Evolutionary conservation across 2,113 vertebrate genomes (phyloP).

Genomic region (Sapajus apella): DNA sequence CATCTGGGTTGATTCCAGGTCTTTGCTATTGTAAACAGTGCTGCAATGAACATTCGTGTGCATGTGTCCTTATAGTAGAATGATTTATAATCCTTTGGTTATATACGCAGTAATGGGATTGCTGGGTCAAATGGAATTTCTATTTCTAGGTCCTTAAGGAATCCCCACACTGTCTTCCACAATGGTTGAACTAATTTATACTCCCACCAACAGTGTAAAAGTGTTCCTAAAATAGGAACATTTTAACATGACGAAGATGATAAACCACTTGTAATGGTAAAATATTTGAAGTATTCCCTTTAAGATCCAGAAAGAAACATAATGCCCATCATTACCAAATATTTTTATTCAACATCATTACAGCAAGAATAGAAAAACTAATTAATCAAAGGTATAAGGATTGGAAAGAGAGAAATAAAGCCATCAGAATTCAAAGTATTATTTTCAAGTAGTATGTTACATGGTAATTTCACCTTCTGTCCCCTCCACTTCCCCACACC

Average conservation of each 20-base stretch:
- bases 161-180: too few relatives aligned
- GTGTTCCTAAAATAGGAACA: background rate
- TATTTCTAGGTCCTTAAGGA: too few relatives aligned
- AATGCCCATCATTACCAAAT: background rate
- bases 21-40: too few relatives aligned
- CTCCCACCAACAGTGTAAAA: too few relatives aligned
- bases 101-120: too few relatives aligned
- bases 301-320: background rate
- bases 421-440: background rate
- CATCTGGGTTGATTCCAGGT: too few relatives aligned
- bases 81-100: too few relatives aligned
- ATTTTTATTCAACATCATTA: background rate
- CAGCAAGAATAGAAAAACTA: background rate
- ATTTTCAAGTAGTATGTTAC: background rate
- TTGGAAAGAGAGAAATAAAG: background rate
- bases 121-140: too few relatives aligned
- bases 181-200: too few relatives aligned
- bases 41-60: too few relatives aligned
- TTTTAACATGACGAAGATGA: background rate
- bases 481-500: background rate
- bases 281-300: background rate
- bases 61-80: too few relatives aligned
- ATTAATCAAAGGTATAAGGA: background rate
- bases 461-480: background rate
- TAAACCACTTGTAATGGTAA: background rate